Conservation (phyloP, 2,888 invertebrate genomes). For the Mimas tiliae region DNA sequence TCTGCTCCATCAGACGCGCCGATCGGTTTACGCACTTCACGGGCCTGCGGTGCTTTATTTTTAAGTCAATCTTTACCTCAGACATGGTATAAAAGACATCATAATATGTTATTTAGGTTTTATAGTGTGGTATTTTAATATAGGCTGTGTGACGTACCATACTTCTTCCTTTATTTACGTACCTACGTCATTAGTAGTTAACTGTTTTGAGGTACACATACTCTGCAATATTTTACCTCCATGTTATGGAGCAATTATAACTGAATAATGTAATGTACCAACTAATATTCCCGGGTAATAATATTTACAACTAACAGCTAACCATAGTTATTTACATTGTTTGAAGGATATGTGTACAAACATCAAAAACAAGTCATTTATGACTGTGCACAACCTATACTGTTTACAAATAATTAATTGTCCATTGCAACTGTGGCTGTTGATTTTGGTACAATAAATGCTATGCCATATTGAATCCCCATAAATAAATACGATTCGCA, state of each 20-base stretch:
- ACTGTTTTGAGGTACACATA: too few relatives aligned
- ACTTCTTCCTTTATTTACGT: too few relatives aligned
- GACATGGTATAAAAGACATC: neutral
- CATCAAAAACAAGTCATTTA: slow-evolving; percentile 60
- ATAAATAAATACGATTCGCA: slow-evolving; percentile 58
- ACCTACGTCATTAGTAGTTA: too few relatives aligned
- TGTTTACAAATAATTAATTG: slow-evolving; percentile 84
- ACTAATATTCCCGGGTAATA: too few relatives aligned
- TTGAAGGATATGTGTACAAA: slow-evolving; percentile 33
- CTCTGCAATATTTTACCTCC: too few relatives aligned
- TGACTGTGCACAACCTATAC: slow-evolving; percentile 65
- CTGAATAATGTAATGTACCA: too few relatives aligned
- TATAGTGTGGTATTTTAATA: too few relatives aligned
- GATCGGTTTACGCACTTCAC: slow-evolving; percentile 49
- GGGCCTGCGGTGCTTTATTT: slow-evolving; percentile 49
- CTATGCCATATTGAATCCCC: slow-evolving; percentile 65
- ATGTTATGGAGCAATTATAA: too few relatives aligned
- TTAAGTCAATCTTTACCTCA: slow-evolving; percentile 41
- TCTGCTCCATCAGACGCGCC: slow-evolving; percentile 72
- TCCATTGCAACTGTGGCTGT: slow-evolving; percentile 77
- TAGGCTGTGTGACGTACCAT: too few relatives aligned
- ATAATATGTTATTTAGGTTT: neutral
- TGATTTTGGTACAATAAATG: slow-evolving; percentile 79
- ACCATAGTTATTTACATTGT: too few relatives aligned
- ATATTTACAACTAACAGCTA: neutral